A percentile compares a stretch with the other conserved stretches of the same genome.
Evolutionary conservation across 1,140 invertebrate genomes (phyloP).

Genomic region (Pectinophora gossypiella): DNA sequence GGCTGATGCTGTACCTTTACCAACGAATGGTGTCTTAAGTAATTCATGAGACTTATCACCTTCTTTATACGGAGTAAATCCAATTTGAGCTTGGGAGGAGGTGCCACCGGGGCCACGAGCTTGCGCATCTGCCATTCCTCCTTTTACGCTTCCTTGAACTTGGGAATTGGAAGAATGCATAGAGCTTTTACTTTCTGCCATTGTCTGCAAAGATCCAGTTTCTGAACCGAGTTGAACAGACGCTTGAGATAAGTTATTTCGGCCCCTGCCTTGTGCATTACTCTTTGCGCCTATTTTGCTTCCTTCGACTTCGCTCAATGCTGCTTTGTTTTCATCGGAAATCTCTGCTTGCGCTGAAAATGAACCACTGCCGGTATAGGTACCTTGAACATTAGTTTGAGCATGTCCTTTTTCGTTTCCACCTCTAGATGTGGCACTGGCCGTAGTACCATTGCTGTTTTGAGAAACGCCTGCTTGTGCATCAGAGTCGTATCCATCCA

Average conservation of each 20-base stretch:
- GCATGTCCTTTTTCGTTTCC: slow-evolving; percentile 82
- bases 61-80: slow-evolving; percentile 84
- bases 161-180: slow-evolving; percentile 86
- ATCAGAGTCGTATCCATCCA: slow-evolving; percentile 81
- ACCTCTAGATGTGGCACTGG: slow-evolving; percentile 84
- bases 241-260: slow-evolving; percentile 84
- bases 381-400: slow-evolving; percentile 87
- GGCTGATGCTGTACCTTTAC: slow-evolving; percentile 85
- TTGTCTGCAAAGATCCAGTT: slow-evolving; percentile 82
- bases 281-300: slow-evolving; percentile 84
- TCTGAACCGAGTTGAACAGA: slow-evolving; percentile 84
- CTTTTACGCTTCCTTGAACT: slow-evolving; percentile 85
- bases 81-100: slow-evolving; percentile 90
- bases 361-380: slow-evolving; percentile 83
- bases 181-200: slow-evolving; percentile 83
- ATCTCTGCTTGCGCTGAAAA: slow-evolving; percentile 89
- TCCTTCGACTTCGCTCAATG: slow-evolving; percentile 83
- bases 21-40: slow-evolving; percentile 77
- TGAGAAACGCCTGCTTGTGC: slow-evolving; percentile 83
- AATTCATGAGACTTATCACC: slow-evolving; percentile 67
- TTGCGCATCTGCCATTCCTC: slow-evolving; percentile 89
- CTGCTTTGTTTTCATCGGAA: slow-evolving; percentile 83
- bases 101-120: slow-evolving; percentile 88
- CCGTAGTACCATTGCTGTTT: slow-evolving; percentile 81
- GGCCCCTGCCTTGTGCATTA: slow-evolving; percentile 83